These are phyloP conservation scores for Phalacrocorax brasilianus DNA, from an alignment of 2,113 vertebrate genomes.

Conservation along the genomic window DNA sequence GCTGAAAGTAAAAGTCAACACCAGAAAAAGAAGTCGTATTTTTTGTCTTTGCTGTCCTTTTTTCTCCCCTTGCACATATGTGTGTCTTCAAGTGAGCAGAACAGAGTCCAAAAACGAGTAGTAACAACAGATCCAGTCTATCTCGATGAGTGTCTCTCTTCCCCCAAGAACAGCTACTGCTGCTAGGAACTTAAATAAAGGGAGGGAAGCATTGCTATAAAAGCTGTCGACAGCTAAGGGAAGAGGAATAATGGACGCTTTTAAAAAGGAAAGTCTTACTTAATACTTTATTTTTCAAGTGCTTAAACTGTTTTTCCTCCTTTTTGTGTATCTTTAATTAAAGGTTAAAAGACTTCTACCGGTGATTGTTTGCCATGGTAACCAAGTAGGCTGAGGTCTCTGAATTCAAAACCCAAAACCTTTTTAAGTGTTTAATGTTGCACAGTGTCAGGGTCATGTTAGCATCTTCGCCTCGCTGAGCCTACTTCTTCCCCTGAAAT, in stretches of 20 bases:
- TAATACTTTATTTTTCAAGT: slow-evolving; percentile 55
- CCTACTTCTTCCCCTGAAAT: not conserved
- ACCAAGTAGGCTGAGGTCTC: slow-evolving; percentile 44
- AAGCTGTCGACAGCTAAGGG: not conserved
- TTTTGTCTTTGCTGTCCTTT: not conserved
- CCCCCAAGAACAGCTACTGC: slow-evolving; percentile 1
- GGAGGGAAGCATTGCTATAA: not conserved
- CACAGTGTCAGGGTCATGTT: not conserved
- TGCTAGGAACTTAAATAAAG: slow-evolving; percentile 9
- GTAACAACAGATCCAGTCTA: not conserved
- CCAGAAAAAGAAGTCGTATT: not conserved
- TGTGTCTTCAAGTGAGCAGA: not conserved
- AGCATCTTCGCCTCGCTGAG: not conserved
- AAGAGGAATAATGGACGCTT: slow-evolving; percentile 33
- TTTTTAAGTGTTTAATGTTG: slow-evolving; percentile 30
- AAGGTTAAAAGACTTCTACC: slow-evolving; percentile 58
- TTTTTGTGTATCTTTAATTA: slow-evolving; percentile 62
- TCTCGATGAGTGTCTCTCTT: not conserved
- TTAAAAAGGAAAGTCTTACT: slow-evolving; percentile 7
- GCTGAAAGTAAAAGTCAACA: not conserved
- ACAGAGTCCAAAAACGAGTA: not conserved
- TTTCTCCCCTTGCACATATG: not conserved
- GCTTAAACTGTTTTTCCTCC: slow-evolving; percentile 35
- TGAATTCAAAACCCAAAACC: slow-evolving; percentile 41
- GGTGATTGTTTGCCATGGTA: slow-evolving; percentile 58